Percentiles rank a stretch among this genome's conserved stretches.
Evolutionary conservation across 2,888 invertebrate genomes (phyloP).

Genomic region (Hybos culiciformis): DNA sequence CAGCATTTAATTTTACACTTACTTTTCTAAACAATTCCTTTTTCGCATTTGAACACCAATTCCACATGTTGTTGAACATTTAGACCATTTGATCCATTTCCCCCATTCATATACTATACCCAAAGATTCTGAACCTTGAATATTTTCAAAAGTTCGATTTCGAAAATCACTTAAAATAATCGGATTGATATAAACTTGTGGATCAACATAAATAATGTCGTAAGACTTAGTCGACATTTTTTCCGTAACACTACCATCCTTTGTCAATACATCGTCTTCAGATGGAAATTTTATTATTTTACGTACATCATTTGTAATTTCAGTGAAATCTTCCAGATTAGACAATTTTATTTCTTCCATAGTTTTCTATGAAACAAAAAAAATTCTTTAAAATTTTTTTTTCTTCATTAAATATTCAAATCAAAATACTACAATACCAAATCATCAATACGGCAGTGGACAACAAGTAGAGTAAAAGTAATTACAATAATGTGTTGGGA

Average conservation of each 20-base stretch:
- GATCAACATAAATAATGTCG: background rate
- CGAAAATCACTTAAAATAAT: background rate
- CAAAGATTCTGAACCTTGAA: constrained; percentile 3
- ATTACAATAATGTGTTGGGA: too few relatives aligned
- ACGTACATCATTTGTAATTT: background rate
- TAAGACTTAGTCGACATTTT: background rate
- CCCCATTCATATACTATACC: constrained; percentile 43
- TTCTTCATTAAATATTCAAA: too few relatives aligned
- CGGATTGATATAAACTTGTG: background rate
- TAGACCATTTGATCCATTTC: constrained; percentile 58
- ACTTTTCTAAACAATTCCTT: constrained; percentile 49
- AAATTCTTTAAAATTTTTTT: too few relatives aligned
- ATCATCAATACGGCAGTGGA: too few relatives aligned
- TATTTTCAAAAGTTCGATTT: constrained; percentile 15
- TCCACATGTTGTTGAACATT: constrained; percentile 62
- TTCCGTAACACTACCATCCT: background rate
- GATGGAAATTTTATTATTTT: background rate
- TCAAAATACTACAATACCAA: too few relatives aligned
- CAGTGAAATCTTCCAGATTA: background rate
- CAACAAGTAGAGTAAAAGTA: too few relatives aligned
- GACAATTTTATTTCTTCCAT: too few relatives aligned
- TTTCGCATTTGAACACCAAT: constrained; percentile 60
- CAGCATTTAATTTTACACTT: background rate
- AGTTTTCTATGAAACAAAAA: too few relatives aligned
- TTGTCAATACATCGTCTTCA: background rate